Conservation (phyloP, 2,888 invertebrate species). For the Onthophagus sagittarius region DNA sequence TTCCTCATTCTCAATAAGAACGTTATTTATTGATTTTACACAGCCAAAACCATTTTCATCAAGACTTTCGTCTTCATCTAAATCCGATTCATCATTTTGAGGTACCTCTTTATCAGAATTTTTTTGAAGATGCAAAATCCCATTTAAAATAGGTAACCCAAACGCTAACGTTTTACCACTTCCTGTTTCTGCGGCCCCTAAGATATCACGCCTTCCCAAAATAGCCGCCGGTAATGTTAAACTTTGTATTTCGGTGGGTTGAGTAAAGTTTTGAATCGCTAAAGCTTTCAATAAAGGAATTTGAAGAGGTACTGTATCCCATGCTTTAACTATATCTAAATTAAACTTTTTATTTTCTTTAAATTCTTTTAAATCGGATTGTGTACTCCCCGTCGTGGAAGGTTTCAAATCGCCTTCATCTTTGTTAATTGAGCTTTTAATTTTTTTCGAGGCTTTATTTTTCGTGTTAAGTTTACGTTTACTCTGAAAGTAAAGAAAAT, state of each 20-base stretch:
- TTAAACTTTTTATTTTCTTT: constrained; percentile 19
- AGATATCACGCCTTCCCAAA: constrained; percentile 80
- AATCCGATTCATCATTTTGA: constrained; percentile 22
- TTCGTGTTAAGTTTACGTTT: constrained; percentile 15
- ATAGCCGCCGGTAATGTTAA: constrained; percentile 79
- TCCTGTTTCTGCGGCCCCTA: constrained; percentile 99
- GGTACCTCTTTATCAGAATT: constrained; percentile 3
- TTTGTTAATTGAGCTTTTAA: constrained; percentile 10
- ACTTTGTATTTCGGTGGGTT: constrained; percentile 88
- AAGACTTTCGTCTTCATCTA: constrained; percentile 26
- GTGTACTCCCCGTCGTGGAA: constrained; percentile 15
- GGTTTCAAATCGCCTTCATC: constrained; percentile 15
- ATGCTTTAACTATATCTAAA: constrained; percentile 51
- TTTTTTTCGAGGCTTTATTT: constrained; percentile 28
- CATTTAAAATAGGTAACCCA: constrained; percentile 87
- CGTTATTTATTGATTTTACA: constrained; percentile 57
- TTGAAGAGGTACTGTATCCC: constrained; percentile 69
- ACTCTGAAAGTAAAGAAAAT: constrained; percentile 10
- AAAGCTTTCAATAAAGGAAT: constrained; percentile 68
- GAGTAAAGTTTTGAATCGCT: constrained; percentile 68
- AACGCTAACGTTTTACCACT: constrained; percentile 98
- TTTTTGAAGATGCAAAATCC: constrained; percentile 64
- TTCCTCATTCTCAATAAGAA: constrained; percentile 42
- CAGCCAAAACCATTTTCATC: constrained; percentile 47
- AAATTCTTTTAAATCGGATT: constrained; percentile 5